A percentile compares a stretch with the other conserved stretches of the same genome.
phyloP scores from a whole-genome alignment of 1,140 invertebrate genomes.

The Zaprionus ghesquierei region DNA sequence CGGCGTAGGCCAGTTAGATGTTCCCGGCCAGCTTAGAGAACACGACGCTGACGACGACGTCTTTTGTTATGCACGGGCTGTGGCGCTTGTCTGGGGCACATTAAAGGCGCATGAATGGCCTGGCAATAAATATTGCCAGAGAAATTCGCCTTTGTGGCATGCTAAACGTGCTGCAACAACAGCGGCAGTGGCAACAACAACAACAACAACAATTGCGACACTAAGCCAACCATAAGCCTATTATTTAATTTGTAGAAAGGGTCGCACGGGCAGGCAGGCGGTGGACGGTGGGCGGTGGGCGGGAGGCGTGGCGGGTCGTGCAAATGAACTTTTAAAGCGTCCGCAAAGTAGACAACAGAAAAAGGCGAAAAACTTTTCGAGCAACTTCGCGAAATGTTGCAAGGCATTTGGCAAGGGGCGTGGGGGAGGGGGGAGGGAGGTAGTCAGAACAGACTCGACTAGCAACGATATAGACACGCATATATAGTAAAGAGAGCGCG shows the following conservation, averaged over 20 bases:
- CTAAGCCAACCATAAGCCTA: slow-evolving; percentile 76
- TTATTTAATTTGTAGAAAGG: slow-evolving; percentile 71
- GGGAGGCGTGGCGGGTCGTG: slow-evolving; percentile 10
- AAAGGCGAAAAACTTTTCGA: slow-evolving; percentile 58
- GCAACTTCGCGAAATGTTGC: slow-evolving; percentile 45
- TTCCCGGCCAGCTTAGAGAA: slow-evolving; percentile 49
- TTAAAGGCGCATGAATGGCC: slow-evolving; percentile 79
- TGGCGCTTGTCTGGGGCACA: slow-evolving; percentile 80
- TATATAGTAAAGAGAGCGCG: slow-evolving; percentile 1
- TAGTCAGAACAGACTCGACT: neutral
- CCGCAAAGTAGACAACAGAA: slow-evolving; percentile 71
- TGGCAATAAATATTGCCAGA: slow-evolving; percentile 75
- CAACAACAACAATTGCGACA: slow-evolving; percentile 64
- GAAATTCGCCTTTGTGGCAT: slow-evolving; percentile 77
- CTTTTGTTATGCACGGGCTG: slow-evolving; percentile 75
- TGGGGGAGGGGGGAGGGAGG: neutral
- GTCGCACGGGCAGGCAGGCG: neutral
- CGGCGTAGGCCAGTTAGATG: slow-evolving; percentile 71
- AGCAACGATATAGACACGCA: slow-evolving; percentile 17
- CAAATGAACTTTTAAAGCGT: slow-evolving; percentile 74
- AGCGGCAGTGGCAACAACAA: slow-evolving; percentile 20
- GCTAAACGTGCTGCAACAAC: slow-evolving; percentile 59
- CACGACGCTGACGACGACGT: neutral
- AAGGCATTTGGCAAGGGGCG: slow-evolving; percentile 20
- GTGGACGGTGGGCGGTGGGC: neutral